Evolutionary conservation across 2,888 invertebrate species (phyloP), one percentile per base, ranked within the genome.

Genomic region (Periphyllus acericola): DNA sequence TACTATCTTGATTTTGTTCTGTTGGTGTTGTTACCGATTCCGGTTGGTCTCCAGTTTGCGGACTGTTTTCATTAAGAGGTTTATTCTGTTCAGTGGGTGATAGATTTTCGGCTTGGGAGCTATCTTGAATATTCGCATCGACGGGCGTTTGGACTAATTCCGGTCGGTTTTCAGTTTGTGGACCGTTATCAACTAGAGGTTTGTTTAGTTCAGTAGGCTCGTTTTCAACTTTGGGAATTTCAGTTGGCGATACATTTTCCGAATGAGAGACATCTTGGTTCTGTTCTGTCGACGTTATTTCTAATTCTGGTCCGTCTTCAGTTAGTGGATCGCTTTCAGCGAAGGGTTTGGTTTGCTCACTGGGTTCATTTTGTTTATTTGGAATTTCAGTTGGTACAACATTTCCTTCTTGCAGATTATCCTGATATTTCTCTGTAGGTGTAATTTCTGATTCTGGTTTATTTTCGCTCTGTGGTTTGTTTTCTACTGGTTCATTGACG

Each of bases 361-460:
- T 36, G 0, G 75, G 60, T 66, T 60, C 75, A 1, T 83, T 75
- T 40, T 29, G 29, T 29, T 66, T 21, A 1, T 40, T 75, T 0
- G 83, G 60, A 3, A 83, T 60, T 75, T 83, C 83, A 40, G 83
- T 83, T n/a, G 60, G 4, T 14, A n/a, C 29, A 5, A 11, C 29
- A 36, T 55, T 83, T 21, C 55, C 83, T 55, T 11, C 11, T 19
- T 40, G 76, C 1, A 6, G 17, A 52, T 9, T 68, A 9, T 74
- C 14, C 74, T 83, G 74, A n/a, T 40, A 32, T 19, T 66, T 36
- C 29, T 81, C 68, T 40, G 80, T 81, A 9, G 66, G 8, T 40
- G 17, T 34, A 40, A 36, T 81, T 68, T 68, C 68, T n/a, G 80
- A n/a, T 66, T 80, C 36, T 1, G 66, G n/a, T 80, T 29, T 25